Percentiles rank a stretch among this genome's conserved stretches.
phyloP scores from a whole-genome alignment of 2,888 invertebrate genomes.

The Actias luna region DNA sequence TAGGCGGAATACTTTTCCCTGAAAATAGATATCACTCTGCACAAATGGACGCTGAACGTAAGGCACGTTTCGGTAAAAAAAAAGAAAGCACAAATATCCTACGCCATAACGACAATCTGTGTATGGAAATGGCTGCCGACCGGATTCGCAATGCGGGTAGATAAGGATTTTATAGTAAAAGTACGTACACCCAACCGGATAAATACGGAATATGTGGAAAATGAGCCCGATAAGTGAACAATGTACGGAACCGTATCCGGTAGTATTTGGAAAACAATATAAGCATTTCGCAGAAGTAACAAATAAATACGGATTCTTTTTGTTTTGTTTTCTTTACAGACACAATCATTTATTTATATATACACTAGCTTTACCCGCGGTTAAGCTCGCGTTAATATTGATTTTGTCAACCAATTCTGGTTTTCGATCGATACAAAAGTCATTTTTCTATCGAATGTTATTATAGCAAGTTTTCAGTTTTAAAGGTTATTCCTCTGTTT shows the following conservation, averaged over 20 bases:
- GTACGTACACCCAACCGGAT: slow-evolving; percentile 46
- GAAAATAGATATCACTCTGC: not conserved
- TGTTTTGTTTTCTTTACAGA: not conserved
- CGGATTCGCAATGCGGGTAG: slow-evolving; percentile 71
- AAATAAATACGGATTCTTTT: not conserved
- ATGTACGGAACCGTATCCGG: slow-evolving; percentile 32
- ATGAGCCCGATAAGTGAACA: slow-evolving; percentile 52
- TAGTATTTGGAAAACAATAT: slow-evolving; percentile 25
- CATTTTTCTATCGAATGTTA: too few relatives aligned
- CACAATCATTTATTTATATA: not conserved
- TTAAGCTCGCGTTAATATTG: too few relatives aligned
- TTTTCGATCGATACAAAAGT: too few relatives aligned
- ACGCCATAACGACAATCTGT: slow-evolving; percentile 58
- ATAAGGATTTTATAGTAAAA: slow-evolving; percentile 72
- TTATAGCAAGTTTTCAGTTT: too few relatives aligned
- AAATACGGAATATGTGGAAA: slow-evolving; percentile 52
- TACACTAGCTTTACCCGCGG: not conserved
- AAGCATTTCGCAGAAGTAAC: slow-evolving; percentile 6
- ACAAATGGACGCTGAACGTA: slow-evolving; percentile 41
- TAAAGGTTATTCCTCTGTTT: too few relatives aligned
- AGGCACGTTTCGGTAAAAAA: slow-evolving; percentile 37
- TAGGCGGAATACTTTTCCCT: not conserved
- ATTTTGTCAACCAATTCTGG: too few relatives aligned
- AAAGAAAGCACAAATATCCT: slow-evolving; percentile 35
- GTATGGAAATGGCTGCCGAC: slow-evolving; percentile 68